These are phyloP conservation scores for Amiota communis DNA, from an alignment of 2,888 invertebrate genomes.

Conservation along the genomic window DNA sequence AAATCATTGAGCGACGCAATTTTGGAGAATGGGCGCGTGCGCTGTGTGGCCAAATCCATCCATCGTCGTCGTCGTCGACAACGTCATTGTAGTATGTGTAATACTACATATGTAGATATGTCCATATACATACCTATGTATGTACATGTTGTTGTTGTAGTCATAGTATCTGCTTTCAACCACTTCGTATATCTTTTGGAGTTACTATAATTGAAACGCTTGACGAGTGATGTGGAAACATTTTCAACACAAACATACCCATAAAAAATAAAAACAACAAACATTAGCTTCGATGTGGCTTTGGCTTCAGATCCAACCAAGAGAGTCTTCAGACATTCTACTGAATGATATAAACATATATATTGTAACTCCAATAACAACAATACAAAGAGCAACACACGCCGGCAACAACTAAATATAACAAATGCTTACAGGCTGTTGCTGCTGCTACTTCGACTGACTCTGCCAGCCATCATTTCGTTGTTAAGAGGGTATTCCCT, in stretches of 20 bases:
- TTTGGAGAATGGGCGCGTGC: slow-evolving; percentile 67
- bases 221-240: slow-evolving; percentile 74
- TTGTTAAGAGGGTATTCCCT: slow-evolving; percentile 65
- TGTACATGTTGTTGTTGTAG: slow-evolving; percentile 44
- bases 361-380: slow-evolving; percentile 40
- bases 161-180: slow-evolving; percentile 59
- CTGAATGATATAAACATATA: slow-evolving; percentile 34
- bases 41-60: slow-evolving; percentile 39
- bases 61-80: slow-evolving; percentile 12
- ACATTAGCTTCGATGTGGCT: slow-evolving; percentile 20
- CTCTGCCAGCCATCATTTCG: slow-evolving; percentile 40
- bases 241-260: slow-evolving; percentile 62
- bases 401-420: slow-evolving; percentile 37
- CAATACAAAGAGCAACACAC: slow-evolving; percentile 17
- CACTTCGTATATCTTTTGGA: slow-evolving; percentile 39
- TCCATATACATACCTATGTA: background rate
- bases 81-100: slow-evolving; percentile 42
- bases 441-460: slow-evolving; percentile 44
- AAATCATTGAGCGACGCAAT: slow-evolving; percentile 52
- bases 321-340: slow-evolving; percentile 49
- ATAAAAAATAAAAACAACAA: slow-evolving; percentile 41
- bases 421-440: slow-evolving; percentile 41
- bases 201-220: slow-evolving; percentile 69
- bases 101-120: no score
- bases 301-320: slow-evolving; percentile 36